These are phyloP conservation scores for Lutraria rhynchaena DNA, from an alignment of 1,140 invertebrate species.

Conservation along the genomic window DNA sequence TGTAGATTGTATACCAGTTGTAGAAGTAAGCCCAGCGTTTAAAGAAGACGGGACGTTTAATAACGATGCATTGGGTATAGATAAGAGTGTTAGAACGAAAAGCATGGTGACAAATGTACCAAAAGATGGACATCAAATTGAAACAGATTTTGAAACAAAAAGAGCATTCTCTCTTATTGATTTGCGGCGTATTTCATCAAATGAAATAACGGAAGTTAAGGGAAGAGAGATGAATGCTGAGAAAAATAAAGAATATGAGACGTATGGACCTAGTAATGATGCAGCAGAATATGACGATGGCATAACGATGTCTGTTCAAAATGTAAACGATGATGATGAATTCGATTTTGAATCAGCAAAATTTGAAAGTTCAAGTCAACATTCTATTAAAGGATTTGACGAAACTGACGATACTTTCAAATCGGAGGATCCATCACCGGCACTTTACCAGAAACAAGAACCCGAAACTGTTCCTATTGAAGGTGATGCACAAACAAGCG, in stretches of 20 bases:
- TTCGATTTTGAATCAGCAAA: not conserved
- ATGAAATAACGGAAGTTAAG: not conserved
- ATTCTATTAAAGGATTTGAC: conserved; percentile 18
- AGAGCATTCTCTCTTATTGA: conserved; percentile 11
- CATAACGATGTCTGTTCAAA: no score
- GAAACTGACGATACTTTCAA: conserved; percentile 1
- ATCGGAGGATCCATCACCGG: not conserved
- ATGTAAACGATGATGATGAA: not conserved
- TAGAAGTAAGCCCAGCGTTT: conserved; percentile 14
- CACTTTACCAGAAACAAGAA: not conserved
- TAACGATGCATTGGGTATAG: not conserved
- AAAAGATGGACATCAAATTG: not conserved
- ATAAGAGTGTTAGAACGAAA: not conserved
- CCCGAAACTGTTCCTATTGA: no score
- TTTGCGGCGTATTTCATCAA: not conserved
- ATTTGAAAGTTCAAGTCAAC: not conserved
- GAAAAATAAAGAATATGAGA: conserved; percentile 9
- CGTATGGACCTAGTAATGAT: not conserved
- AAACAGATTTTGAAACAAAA: conserved; percentile 11
- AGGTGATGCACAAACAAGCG: no score
- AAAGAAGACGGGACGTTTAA: not conserved
- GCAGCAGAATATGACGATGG: not conserved
- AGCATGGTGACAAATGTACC: not conserved
- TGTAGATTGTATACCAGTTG: conserved; percentile 7
- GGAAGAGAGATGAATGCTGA: not conserved